phyloP scores from a whole-genome alignment of 2,888 invertebrate species.

The Agrotis exclamationis region DNA sequence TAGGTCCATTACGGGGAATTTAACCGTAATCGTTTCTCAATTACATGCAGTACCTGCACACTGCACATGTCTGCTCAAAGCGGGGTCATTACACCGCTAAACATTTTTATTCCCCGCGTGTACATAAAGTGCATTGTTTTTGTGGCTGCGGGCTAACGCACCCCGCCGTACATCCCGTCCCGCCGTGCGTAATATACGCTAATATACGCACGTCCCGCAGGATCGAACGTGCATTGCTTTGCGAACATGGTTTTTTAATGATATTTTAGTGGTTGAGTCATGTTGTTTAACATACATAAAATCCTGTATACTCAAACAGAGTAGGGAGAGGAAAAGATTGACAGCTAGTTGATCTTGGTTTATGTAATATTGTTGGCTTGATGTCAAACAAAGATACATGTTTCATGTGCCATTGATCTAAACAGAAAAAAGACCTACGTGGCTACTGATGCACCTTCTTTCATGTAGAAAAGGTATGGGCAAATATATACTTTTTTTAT shows the following conservation, averaged over 20 bases:
- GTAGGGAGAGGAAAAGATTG: background rate
- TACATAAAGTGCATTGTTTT: constrained; percentile 54
- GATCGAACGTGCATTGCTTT: constrained; percentile 18
- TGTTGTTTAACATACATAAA: background rate
- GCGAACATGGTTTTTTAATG: constrained; percentile 5
- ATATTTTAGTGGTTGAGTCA: constrained; percentile 1
- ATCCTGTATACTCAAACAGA: background rate
- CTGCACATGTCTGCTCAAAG: constrained; percentile 11
- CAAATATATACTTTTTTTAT: too few relatives aligned
- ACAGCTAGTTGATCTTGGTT: too few relatives aligned
- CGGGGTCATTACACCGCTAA: constrained; percentile 34
- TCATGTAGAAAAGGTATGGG: too few relatives aligned
- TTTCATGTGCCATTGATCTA: too few relatives aligned
- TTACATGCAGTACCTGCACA: background rate
- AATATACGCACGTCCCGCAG: constrained; percentile 25
- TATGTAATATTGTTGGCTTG: too few relatives aligned
- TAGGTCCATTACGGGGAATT: background rate
- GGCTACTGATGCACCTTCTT: too few relatives aligned
- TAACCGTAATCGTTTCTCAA: constrained; percentile 5
- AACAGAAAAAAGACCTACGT: too few relatives aligned
- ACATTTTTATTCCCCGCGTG: constrained; percentile 42
- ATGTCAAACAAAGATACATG: too few relatives aligned
- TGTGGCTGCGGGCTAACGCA: constrained; percentile 33
- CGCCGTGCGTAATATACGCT: too few relatives aligned
- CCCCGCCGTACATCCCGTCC: background rate